phyloP scores from a whole-genome alignment of 2,888 invertebrate genomes.

The Bellardia bayeri region DNA sequence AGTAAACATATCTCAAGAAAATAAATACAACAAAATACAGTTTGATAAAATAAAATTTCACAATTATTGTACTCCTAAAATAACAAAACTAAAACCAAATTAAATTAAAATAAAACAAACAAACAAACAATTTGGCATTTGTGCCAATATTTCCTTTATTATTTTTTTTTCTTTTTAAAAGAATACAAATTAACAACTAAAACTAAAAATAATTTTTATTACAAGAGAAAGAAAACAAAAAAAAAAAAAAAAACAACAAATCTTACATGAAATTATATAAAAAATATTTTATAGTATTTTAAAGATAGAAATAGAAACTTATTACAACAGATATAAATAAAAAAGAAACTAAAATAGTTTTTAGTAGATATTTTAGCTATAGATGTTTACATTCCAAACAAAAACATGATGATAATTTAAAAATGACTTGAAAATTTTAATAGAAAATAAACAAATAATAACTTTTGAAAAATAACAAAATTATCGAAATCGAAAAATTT shows the following conservation, averaged over 20 bases:
- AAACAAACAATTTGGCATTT: conserved; percentile 18
- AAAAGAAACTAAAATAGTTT: conserved; percentile 6
- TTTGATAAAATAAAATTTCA: conserved; percentile 24
- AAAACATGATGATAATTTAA: conserved; percentile 31
- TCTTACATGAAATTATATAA: conserved; percentile 60
- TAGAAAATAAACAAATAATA: conserved; percentile 22
- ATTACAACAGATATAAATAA: conserved; percentile 37
- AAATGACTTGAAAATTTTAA: conserved; percentile 31
- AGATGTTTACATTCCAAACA: conserved; percentile 36
- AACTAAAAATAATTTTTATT: conserved; percentile 42
- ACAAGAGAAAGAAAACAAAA: not conserved
- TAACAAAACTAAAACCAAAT: conserved; percentile 1
- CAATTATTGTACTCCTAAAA: conserved; percentile 41
- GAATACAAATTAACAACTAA: conserved; percentile 5
- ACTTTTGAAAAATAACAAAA: conserved; percentile 24
- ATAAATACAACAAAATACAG: conserved; percentile 45
- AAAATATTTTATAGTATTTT: conserved; percentile 48
- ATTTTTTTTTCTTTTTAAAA: not conserved
- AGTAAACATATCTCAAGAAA: conserved; percentile 70
- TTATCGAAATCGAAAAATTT: not conserved
- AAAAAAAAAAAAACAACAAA: not conserved
- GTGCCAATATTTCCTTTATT: conserved; percentile 52
- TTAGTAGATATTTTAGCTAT: conserved; percentile 56
- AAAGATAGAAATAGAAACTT: conserved; percentile 37
- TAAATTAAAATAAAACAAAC: conserved; percentile 5